Evolutionary conservation across 2,888 invertebrate species (phyloP).

Genomic region (Julus scanicus): DNA sequence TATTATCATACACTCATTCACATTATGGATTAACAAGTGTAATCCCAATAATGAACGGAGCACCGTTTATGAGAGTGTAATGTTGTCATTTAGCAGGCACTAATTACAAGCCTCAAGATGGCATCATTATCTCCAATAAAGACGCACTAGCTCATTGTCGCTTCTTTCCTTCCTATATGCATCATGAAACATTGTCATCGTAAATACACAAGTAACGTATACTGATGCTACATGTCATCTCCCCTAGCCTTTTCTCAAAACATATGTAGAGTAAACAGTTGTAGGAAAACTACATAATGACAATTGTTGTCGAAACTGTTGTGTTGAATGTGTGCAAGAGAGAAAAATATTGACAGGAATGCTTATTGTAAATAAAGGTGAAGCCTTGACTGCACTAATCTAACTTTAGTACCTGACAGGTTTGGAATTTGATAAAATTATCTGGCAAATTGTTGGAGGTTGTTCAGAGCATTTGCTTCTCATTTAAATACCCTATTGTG

Average conservation of each 20-base stretch:
- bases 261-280: too few relatives aligned
- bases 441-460: background rate
- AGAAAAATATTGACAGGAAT: background rate
- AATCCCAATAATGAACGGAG: conserved; percentile 26
- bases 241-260: too few relatives aligned
- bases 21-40: conserved; percentile 30
- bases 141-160: background rate
- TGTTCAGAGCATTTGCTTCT: background rate
- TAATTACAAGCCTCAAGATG: conserved; percentile 36
- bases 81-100: conserved; percentile 21
- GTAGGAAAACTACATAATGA: background rate
- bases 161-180: background rate
- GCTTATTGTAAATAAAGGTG: background rate
- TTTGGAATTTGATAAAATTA: background rate
- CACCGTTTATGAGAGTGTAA: conserved; percentile 38
- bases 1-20: conserved; percentile 34
- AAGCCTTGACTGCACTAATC: background rate
- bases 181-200: too few relatives aligned
- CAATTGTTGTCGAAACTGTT: background rate
- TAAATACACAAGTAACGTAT: too few relatives aligned
- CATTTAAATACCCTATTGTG: too few relatives aligned
- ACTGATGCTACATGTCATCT: too few relatives aligned
- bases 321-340: background rate
- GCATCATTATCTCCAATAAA: conserved; percentile 28
- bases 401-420: background rate